phyloP scores from a whole-genome alignment of 2,797 vertebrate genomes.

The Halcyon leucocephala region DNA sequence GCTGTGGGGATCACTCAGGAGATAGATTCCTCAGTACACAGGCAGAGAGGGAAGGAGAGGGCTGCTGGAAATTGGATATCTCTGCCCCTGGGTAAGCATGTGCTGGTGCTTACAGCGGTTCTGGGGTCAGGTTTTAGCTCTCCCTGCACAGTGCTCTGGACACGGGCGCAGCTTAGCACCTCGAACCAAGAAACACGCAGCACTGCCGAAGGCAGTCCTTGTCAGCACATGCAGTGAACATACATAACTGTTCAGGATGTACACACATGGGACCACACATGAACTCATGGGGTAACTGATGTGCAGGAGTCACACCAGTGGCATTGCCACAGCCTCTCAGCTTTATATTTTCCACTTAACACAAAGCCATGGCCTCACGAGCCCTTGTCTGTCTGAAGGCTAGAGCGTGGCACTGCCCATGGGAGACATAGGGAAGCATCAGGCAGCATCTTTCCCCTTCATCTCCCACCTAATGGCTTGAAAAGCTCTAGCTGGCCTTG shows the following conservation, averaged over 20 bases:
- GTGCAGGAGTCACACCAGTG: not conserved
- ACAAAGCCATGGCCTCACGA: not conserved
- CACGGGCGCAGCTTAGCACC: not conserved
- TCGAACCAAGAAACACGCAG: not conserved
- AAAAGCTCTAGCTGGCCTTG: not conserved
- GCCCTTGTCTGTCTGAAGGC: not conserved
- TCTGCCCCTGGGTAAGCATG: not conserved
- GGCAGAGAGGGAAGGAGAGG: not conserved
- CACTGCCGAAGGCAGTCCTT: not conserved
- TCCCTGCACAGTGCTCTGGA: not conserved
- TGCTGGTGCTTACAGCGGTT: not conserved
- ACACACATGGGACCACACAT: rapidly evolving
- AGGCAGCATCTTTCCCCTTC: not conserved
- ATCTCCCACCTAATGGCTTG: not conserved
- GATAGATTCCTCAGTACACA: not conserved
- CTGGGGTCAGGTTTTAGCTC: not conserved
- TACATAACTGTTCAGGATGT: rapidly evolving
- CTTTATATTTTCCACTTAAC: not conserved
- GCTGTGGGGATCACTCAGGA: rapidly evolving
- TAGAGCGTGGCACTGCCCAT: rapidly evolving
- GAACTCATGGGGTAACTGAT: rapidly evolving
- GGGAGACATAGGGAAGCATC: not conserved
- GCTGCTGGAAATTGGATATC: not conserved
- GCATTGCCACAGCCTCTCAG: not conserved
- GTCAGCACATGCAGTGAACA: not conserved